Evolutionary conservation across 2,113 vertebrate genomes (phyloP), one percentile per base, ranked within the genome.

Genomic region (Oophaga pumilio): DNA sequence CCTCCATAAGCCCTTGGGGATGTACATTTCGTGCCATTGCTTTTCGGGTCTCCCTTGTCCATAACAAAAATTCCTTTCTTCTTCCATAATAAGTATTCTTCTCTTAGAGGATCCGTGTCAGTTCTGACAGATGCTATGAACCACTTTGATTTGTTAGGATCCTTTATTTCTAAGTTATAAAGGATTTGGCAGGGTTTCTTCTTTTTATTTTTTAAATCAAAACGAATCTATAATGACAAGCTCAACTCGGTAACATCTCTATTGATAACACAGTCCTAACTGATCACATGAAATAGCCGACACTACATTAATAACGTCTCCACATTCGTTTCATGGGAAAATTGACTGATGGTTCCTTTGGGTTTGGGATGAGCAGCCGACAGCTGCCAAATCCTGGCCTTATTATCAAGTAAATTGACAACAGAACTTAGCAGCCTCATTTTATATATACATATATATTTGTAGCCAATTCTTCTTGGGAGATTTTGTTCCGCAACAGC

Each of bases 391-490:
- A 52, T 56, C 17, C 1, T 53, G 76, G 13, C n/a, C 4, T 12
- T 52, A n/a, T 12, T n/a, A 26, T 57, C 14, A 53, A 18, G 12
- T 78, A 26, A 78, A 57, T 53, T 2, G 14, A 43, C 69, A 33
- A 43, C 15, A 43, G 17, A 52, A 76, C 15, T 43, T 22, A 52
- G 22, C 76, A 78, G 43, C 17, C 74, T 76, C 20, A 53, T 76
- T 28, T 28, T 79, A 26, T 43, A 43, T 43, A 43, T 43, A 43
- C 5, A 43, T 43, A 1, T 43, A 57, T 57, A 28, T 18, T 59
- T 79, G 53, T n/a, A 79, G 77, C 77, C 53, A 60, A 33, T 20
- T 80, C 77, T 33, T 80, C 77, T 28, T 59, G 53, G 76, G 53
- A 59, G 22, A 28, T 80, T 57, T 26, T 60, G 26, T 24, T 59